Evolutionary conservation across 2,113 vertebrate species (phyloP).

Genomic region (Elephantulus edwardii): DNA sequence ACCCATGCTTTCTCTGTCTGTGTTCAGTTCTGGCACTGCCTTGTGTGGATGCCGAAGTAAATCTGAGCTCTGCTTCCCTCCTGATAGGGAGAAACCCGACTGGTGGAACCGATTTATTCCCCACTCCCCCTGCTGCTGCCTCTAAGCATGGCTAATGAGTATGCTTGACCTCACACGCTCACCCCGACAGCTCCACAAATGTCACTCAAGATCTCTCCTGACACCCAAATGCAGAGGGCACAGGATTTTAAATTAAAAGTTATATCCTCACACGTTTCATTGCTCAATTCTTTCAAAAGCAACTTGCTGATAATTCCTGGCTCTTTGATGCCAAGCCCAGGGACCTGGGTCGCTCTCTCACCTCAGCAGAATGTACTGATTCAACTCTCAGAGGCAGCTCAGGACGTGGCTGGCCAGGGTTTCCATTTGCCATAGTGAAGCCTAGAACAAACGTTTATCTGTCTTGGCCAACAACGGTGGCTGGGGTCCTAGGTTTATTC

Average conservation of each 20-base stretch:
- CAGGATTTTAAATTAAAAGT: constrained; percentile 62
- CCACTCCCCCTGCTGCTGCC: neutral
- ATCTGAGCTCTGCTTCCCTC: neutral
- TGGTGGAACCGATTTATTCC: neutral
- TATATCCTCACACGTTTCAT: constrained; percentile 15
- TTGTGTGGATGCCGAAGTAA: neutral
- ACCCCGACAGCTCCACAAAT: constrained; percentile 47
- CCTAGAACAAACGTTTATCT: neutral
- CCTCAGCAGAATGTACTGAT: neutral
- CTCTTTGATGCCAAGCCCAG: constrained; percentile 47
- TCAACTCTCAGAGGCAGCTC: neutral
- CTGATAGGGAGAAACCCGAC: neutral
- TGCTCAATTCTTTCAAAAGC: constrained; percentile 55
- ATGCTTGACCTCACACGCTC: neutral
- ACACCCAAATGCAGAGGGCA: constrained; percentile 36
- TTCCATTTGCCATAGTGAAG: neutral
- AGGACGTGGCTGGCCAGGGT: neutral
- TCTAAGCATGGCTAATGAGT: constrained; percentile 52
- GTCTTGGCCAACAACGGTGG: neutral
- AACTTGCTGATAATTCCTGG: constrained; percentile 36
- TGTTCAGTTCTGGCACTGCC: neutral
- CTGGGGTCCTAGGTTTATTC: neutral
- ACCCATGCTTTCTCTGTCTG: no score
- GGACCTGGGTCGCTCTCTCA: neutral
- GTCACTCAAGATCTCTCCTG: constrained; percentile 61